Evolutionary conservation across 2,113 vertebrate species (phyloP).

Genomic region (Actinemys pallida): DNA sequence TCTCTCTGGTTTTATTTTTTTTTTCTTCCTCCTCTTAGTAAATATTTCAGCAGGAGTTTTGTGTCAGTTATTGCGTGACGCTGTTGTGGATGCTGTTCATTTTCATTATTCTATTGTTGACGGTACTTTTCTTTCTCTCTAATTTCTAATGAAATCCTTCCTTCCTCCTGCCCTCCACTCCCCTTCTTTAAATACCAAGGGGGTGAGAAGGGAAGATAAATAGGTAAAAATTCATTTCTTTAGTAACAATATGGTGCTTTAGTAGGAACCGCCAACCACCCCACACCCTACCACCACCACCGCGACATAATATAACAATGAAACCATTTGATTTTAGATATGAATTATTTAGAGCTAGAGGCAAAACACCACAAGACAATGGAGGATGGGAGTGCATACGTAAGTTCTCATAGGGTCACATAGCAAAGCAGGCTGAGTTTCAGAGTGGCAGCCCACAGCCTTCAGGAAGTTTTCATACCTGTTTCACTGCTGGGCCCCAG

Average conservation of each 20-base stretch:
- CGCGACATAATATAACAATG: background rate
- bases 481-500: background rate
- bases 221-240: background rate
- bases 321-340: slow-evolving; percentile 3
- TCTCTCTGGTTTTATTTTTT: slow-evolving; percentile 20
- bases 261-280: background rate
- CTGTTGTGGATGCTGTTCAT: background rate
- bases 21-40: slow-evolving; percentile 8
- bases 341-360: slow-evolving; percentile 34
- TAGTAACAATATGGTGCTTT: slow-evolving; percentile 16
- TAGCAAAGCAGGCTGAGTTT: slow-evolving; percentile 29
- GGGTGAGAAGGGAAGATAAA: background rate
- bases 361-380: background rate
- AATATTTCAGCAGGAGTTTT: slow-evolving; percentile 56
- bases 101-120: slow-evolving; percentile 38
- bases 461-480: background rate
- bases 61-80: background rate
- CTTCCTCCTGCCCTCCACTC: background rate
- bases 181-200: background rate
- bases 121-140: background rate
- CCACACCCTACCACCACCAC: background rate
- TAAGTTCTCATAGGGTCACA: background rate
- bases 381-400: background rate
- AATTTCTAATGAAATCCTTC: slow-evolving; percentile 5
- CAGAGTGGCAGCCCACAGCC: background rate